Evolutionary conservation across 2,888 invertebrate genomes (phyloP).

Genomic region (Brachynemurus nebulosus): DNA sequence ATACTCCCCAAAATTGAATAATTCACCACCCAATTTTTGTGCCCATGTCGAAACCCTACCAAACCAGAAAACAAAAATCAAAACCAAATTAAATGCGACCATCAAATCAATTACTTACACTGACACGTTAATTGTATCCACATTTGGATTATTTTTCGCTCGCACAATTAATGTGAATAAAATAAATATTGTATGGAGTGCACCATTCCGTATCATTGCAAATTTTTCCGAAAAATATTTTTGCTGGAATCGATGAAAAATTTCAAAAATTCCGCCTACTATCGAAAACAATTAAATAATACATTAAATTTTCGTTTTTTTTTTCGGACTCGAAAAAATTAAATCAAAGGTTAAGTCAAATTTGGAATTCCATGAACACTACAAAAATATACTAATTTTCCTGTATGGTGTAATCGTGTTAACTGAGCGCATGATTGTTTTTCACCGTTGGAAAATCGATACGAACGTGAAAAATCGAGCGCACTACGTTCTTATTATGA

Average conservation of each 20-base stretch:
- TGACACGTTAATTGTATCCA: conserved; percentile 1
- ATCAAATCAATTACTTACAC: background rate
- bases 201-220: background rate
- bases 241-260: too few relatives aligned
- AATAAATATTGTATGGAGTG: background rate
- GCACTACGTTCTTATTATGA: too few relatives aligned
- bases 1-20: conserved; percentile 67
- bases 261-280: background rate
- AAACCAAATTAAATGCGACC: background rate
- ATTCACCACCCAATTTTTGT: conserved; percentile 63
- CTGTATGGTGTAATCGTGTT: too few relatives aligned
- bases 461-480: too few relatives aligned
- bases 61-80: background rate
- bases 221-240: background rate
- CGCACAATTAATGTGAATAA: background rate
- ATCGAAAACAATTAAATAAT: background rate
- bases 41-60: conserved; percentile 70
- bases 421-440: too few relatives aligned
- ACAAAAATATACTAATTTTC: too few relatives aligned
- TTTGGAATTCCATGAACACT: too few relatives aligned
- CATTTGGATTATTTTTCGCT: conserved; percentile 3
- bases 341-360: background rate
- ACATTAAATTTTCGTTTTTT: background rate
- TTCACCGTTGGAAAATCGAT: too few relatives aligned
- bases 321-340: background rate